phyloP scores from a whole-genome alignment of 2,888 invertebrate genomes.

The Cheilosia soror region DNA sequence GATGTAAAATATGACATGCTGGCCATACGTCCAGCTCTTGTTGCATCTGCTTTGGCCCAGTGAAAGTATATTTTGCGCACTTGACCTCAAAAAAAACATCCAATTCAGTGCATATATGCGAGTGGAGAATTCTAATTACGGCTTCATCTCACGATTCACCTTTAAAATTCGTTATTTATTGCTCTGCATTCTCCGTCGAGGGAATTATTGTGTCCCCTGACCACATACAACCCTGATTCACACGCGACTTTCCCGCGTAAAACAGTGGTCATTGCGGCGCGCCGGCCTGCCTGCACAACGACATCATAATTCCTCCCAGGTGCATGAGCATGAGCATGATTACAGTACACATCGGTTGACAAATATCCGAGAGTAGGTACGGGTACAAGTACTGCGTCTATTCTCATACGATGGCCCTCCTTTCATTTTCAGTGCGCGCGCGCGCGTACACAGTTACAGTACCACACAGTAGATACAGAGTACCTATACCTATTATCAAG shows the following conservation, averaged over 20 bases:
- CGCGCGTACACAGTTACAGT: not conserved
- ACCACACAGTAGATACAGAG: too few relatives aligned
- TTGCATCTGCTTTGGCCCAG: conserved; percentile 46
- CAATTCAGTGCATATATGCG: not conserved
- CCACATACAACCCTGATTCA: conserved; percentile 50
- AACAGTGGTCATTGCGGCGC: conserved; percentile 53
- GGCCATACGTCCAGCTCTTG: conserved; percentile 6
- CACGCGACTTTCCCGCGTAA: conserved; percentile 68
- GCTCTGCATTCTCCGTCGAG: conserved; percentile 55
- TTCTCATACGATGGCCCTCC: conserved; percentile 34
- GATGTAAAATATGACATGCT: conserved; percentile 5
- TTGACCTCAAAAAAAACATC: conserved; percentile 58
- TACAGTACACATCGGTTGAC: conserved; percentile 16
- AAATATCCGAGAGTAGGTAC: conserved; percentile 10
- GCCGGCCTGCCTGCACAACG: conserved; percentile 6
- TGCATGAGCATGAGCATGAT: conserved; percentile 18
- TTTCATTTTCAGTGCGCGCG: conserved; percentile 63
- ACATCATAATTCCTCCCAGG: conserved; percentile 68
- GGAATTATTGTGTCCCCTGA: conserved; percentile 37
- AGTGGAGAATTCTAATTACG: conserved; percentile 50
- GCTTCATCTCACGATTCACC: conserved; percentile 71
- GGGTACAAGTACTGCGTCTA: not conserved
- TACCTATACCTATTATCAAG: conserved; percentile 9
- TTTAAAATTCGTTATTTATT: conserved; percentile 69
- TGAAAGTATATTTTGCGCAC: conserved; percentile 64